Evolutionary conservation across 2,888 invertebrate genomes (phyloP).

Genomic region (Hypena proboscidalis): DNA sequence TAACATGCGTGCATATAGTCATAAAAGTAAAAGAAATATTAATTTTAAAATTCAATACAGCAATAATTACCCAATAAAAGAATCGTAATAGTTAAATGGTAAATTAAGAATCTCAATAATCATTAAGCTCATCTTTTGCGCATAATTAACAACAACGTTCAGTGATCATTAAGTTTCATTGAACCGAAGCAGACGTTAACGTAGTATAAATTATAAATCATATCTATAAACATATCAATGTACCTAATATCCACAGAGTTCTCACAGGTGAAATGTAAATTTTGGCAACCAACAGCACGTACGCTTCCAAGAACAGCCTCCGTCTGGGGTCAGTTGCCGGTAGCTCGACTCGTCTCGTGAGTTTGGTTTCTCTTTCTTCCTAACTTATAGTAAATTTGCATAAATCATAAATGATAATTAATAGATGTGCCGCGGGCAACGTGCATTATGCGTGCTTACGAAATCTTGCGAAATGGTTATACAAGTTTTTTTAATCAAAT

Average conservation of each 20-base stretch:
- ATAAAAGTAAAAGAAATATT: background rate
- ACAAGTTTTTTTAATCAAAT: conserved; percentile 27
- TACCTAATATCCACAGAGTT: too few relatives aligned
- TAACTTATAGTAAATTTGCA: conserved; percentile 51
- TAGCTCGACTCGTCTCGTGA: conserved; percentile 3
- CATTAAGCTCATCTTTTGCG: too few relatives aligned
- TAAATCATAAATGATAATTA: conserved; percentile 53
- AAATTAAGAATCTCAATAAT: too few relatives aligned
- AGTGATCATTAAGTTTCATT: too few relatives aligned
- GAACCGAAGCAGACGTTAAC: too few relatives aligned
- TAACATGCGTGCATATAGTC: too few relatives aligned
- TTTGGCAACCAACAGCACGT: background rate
- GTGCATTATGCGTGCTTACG: conserved; percentile 38
- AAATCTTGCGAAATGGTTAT: conserved; percentile 51
- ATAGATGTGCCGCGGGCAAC: conserved; percentile 34
- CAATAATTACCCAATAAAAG: conserved; percentile 1
- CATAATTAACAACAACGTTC: conserved; percentile 5
- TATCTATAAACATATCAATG: too few relatives aligned
- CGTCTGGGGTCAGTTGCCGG: too few relatives aligned
- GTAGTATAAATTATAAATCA: too few relatives aligned
- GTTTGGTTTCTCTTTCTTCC: conserved; percentile 38
- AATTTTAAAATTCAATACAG: background rate
- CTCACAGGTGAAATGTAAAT: background rate
- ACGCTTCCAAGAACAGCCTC: conserved; percentile 4
- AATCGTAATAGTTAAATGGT: background rate